phyloP scores from a whole-genome alignment of 1,140 invertebrate species.

The Panonychus citri region DNA sequence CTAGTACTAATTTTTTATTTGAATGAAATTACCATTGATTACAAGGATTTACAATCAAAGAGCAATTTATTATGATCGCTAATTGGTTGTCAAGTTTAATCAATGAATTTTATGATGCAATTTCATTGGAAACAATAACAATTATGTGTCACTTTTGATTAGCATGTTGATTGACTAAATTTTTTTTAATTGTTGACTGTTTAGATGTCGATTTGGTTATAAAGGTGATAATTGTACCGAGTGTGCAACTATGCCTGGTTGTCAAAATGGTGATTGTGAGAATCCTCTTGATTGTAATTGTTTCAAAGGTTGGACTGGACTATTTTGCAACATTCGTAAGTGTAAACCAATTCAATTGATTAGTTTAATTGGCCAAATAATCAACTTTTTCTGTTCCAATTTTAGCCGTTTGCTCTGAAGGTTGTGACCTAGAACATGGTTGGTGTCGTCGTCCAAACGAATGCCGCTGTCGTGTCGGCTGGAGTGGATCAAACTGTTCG shows the following conservation, averaged over 20 bases:
- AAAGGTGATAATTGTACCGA: conserved; percentile 48
- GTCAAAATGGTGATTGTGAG: conserved; percentile 19
- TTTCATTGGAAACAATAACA: too few relatives aligned
- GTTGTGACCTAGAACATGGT: conserved; percentile 56
- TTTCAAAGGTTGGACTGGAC: conserved; percentile 20
- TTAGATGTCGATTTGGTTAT: conserved; percentile 42
- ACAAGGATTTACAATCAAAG: too few relatives aligned
- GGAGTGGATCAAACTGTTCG: conserved; percentile 28
- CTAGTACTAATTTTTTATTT: too few relatives aligned
- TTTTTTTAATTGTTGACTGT: too few relatives aligned
- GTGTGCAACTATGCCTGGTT: conserved; percentile 37
- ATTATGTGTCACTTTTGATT: too few relatives aligned
- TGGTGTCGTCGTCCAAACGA: conserved; percentile 73
- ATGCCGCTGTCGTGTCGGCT: conserved; percentile 60
- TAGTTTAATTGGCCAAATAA: too few relatives aligned
- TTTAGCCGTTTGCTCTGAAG: conserved; percentile 68
- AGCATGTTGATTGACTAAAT: too few relatives aligned
- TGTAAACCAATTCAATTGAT: conserved; percentile 12
- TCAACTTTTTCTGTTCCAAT: conserved; percentile 21
- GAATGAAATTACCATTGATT: too few relatives aligned
- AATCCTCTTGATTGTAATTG: conserved; percentile 22
- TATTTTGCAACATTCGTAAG: conserved; percentile 62
- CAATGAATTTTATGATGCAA: too few relatives aligned
- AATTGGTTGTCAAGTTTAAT: too few relatives aligned
- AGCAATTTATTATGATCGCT: too few relatives aligned